A percentile compares a stretch with the other conserved stretches of the same genome.
Conservation (phyloP, 2,888 invertebrate species). For the Scaptomyza caliginosa region DNA sequence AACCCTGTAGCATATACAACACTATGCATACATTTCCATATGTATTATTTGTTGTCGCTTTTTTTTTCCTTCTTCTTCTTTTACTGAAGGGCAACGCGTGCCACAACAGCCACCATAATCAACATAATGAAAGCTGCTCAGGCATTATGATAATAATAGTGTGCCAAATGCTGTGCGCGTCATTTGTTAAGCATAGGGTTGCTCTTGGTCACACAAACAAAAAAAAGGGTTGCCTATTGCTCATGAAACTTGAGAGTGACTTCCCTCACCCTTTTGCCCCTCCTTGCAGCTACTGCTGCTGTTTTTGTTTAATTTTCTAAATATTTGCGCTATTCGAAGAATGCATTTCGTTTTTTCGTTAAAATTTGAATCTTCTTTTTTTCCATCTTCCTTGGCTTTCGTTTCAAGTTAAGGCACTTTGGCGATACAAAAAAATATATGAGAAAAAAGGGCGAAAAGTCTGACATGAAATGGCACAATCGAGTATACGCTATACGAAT, state of each 20-base stretch:
- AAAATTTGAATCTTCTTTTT: constrained; percentile 60
- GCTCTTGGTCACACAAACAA: constrained; percentile 4
- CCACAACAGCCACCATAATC: constrained; percentile 49
- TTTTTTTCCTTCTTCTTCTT: constrained; percentile 4
- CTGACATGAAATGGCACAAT: constrained; percentile 57
- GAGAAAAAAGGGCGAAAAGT: constrained; percentile 6
- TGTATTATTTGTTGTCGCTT: constrained; percentile 10
- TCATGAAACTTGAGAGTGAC: constrained; percentile 17
- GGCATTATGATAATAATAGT: constrained; percentile 71
- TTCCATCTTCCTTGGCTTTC: too few relatives aligned
- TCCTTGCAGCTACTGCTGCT: background rate
- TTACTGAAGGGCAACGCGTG: constrained; percentile 45
- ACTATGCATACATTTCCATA: background rate
- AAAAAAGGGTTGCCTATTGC: constrained; percentile 46
- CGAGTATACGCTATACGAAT: constrained; percentile 23
- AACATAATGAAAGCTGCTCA: constrained; percentile 50
- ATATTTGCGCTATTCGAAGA: constrained; percentile 63
- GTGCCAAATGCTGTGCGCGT: constrained; percentile 58
- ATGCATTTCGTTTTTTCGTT: constrained; percentile 48
- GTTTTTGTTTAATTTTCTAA: constrained; percentile 62
- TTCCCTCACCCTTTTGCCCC: background rate
- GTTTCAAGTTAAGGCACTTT: constrained; percentile 41
- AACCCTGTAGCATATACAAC: constrained; percentile 23
- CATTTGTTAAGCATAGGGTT: constrained; percentile 47
- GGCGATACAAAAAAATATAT: constrained; percentile 16